Evolutionary conservation across 2,888 invertebrate species (phyloP), one percentile per base, ranked within the genome.

Genomic region (Drosophila histrio): DNA sequence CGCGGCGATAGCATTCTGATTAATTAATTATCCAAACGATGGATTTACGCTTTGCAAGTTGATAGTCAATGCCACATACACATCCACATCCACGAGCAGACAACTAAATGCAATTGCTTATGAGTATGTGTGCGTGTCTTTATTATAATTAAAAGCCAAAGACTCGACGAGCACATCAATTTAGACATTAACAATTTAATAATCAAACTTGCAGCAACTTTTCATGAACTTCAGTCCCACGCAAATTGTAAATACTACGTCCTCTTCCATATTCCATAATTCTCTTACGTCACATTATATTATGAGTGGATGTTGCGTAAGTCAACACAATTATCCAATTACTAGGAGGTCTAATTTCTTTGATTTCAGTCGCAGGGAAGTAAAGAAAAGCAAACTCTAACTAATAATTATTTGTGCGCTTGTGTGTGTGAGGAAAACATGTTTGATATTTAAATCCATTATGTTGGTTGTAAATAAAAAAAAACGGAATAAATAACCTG

Each of bases 11-110:
- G 34, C 34, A 41, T 24, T 56, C 36, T 39, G n/a, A 7, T 53
- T 54, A 70, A 65, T 72, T 72, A 65, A 54, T 46, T 46, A 28
- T 1, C 8, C 3, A 39, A 26, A 53, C 13, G 26, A 8, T n/a
- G 24, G 7, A 39, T 21, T 22, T 22, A 19, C 34, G 32, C 22
- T n/a, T 13, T 46, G 44, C 32, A 30, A 43, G 17, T 13, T 41
- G 21, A 32, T 19, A 47, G 15, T 24, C 9, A 46, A 28, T 52
- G 13, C 22, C 22, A 19, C 13, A 17, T 8, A 2, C 11, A 3
- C 34, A 2, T n/a, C n/a, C 22, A 3, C 30, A 22, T 8, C 4
- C 15, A 17, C 21, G n/a, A n/a, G n/a, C n/a, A n/a, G n/a, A 38
- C n/a, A 56, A 15, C 36, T 21, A 22, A 50, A 9, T 28, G 17